Percentiles rank a stretch among this genome's conserved stretches.
These are phyloP conservation scores for Acronicta leporina DNA, from an alignment of 2,888 invertebrate species.

Conservation along the genomic window DNA sequence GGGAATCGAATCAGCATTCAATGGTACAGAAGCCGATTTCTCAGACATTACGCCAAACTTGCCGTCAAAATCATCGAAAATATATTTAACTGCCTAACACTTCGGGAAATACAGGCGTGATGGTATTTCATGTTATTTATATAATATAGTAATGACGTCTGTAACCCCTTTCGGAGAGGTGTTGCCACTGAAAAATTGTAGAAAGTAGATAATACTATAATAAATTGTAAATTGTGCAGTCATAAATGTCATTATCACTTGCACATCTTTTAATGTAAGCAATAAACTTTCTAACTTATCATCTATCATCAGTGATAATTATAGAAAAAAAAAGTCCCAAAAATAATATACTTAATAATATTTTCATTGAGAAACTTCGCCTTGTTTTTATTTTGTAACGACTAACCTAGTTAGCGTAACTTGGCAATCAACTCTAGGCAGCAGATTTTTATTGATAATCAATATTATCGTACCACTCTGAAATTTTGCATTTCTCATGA, in stretches of 20 bases:
- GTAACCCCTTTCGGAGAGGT: neutral
- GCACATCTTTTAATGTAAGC: neutral
- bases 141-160: neutral
- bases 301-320: neutral
- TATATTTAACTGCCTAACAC: no score
- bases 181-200: neutral
- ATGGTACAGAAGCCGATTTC: no score
- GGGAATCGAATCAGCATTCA: no score
- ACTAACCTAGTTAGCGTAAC: neutral
- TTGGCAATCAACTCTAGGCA: neutral
- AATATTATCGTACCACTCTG: neutral
- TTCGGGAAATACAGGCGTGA: no score
- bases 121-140: no score
- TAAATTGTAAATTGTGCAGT: neutral
- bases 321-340: neutral
- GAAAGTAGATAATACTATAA: neutral
- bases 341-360: neutral
- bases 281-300: neutral
- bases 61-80: no score
- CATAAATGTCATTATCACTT: slow-evolving; percentile 7
- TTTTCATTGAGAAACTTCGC: neutral
- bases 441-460: neutral
- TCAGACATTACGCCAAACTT: no score
- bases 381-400: neutral
- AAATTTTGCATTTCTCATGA: neutral